Evolutionary conservation across 2,797 vertebrate species (phyloP), one percentile per base, ranked within the genome.

Genomic region (Neomorphus geoffroyi): DNA sequence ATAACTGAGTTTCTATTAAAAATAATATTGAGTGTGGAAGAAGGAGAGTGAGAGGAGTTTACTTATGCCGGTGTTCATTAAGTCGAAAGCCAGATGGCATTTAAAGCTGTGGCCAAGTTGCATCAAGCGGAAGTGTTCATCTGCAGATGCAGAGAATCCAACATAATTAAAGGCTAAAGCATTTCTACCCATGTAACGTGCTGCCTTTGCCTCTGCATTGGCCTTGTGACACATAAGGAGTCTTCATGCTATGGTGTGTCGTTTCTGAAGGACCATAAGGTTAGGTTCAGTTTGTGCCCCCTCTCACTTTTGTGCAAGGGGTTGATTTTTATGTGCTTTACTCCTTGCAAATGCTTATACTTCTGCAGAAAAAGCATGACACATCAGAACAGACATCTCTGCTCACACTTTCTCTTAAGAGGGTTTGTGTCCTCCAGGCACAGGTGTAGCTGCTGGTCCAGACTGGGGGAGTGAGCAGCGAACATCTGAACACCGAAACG

Each of bases 211-310:
- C 33, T 56, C 61, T 41, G 9, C 6, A 0, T 69, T 45, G 58
- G 43, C n/a, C 61, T 56, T 48, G n/a, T 45, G 75, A 32, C 35
- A 45, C 10, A 1, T 3, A 11, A 26, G 21, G 30, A 51, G 23
- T 26, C 6, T 7, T 48, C 37, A 3, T 0, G 2, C 48, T 30
- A 3, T 0, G 0, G 26, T 33, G 28, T 11, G 3, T 2, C 0
- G 14, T 32, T 32, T 74, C 45, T 67, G 23, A 19, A 67, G 50
- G 30, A 7, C 0, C 0, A 7, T 13, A 53, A 10, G 7, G 5
- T 28, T 4, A 2, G 32, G 16, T 24, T 67, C 10, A 23, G 13
- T 23, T 51, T 61, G 58, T 67, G 30, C 3, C 7, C 2, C 6
- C 19, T 56, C 32, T 75, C 33, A 18, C 4, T 80, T 86, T 75